Conservation (phyloP, 1,140 invertebrate genomes). For the Tetraneura akinire region DNA sequence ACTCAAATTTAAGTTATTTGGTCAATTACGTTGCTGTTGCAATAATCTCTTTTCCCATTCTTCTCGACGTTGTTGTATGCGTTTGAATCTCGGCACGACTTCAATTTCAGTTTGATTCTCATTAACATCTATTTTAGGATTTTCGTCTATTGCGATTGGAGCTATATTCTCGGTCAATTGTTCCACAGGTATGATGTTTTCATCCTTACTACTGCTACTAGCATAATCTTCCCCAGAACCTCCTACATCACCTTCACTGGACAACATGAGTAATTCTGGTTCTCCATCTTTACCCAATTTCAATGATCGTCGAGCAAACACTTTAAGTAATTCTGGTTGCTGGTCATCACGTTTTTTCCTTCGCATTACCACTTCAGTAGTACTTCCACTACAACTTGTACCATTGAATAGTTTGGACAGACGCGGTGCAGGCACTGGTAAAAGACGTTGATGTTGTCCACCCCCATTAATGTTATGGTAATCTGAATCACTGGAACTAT, state of each 20-base stretch:
- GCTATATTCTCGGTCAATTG: constrained; percentile 9
- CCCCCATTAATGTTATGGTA: constrained; percentile 51
- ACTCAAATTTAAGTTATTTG: not conserved
- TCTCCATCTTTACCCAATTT: constrained; percentile 72
- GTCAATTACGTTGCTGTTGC: constrained; percentile 61
- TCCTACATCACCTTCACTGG: constrained; percentile 63
- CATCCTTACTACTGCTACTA: constrained; percentile 56
- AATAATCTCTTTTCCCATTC: constrained; percentile 74
- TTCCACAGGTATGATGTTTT: constrained; percentile 22
- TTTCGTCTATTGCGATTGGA: constrained; percentile 32
- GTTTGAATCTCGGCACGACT: constrained; percentile 65
- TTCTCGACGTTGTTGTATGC: constrained; percentile 72
- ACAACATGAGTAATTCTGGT: constrained; percentile 57
- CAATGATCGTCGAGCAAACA: constrained; percentile 74
- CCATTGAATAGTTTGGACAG: constrained; percentile 43
- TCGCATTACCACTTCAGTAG: constrained; percentile 61
- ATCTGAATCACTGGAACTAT: constrained; percentile 43
- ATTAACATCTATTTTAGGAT: constrained; percentile 56
- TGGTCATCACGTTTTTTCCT: constrained; percentile 63
- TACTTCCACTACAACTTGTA: constrained; percentile 38
- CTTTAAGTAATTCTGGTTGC: constrained; percentile 77
- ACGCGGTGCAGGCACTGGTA: constrained; percentile 59
- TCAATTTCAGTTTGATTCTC: constrained; percentile 56
- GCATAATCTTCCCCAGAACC: constrained; percentile 72
- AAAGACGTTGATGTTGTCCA: constrained; percentile 59